phyloP scores from a whole-genome alignment of 2,888 invertebrate species.

The Chirona hameri region DNA sequence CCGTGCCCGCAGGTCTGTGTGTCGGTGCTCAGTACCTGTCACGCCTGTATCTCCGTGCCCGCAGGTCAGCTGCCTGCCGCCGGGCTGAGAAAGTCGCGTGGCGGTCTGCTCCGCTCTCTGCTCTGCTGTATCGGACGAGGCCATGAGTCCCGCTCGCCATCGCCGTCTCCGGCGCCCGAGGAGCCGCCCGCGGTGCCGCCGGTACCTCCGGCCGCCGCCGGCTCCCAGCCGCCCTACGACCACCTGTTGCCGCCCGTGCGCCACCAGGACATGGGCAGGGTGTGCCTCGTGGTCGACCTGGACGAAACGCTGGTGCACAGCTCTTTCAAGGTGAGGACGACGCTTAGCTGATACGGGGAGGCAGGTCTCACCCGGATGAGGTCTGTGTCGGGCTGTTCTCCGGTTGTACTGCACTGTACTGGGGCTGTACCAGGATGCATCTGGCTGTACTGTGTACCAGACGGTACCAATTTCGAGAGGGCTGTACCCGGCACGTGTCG shows the following conservation, averaged over 20 bases:
- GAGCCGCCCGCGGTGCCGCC: background rate
- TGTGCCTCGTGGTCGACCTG: conserved; percentile 98
- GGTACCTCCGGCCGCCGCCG: background rate
- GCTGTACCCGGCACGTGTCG: too few species aligned
- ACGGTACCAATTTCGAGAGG: too few species aligned
- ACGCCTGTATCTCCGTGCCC: conserved; percentile 69
- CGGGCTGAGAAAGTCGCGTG: conserved; percentile 59
- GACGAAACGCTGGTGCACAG: conserved; percentile 99
- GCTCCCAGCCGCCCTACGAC: conserved; percentile 45
- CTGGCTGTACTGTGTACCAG: too few species aligned
- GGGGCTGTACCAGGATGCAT: too few species aligned
- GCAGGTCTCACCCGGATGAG: too few species aligned
- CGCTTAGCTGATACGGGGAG: too few species aligned
- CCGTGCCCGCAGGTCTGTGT: too few species aligned
- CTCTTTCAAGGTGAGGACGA: conserved; percentile 87
- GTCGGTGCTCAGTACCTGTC: too few species aligned
- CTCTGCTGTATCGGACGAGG: conserved; percentile 70
- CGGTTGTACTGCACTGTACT: too few species aligned
- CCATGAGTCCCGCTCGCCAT: background rate
- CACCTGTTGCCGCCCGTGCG: conserved; percentile 83
- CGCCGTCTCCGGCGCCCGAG: background rate
- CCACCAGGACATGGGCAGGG: conserved; percentile 89
- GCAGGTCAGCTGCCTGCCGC: conserved; percentile 29
- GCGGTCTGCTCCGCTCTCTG: conserved; percentile 78
- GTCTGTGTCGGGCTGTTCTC: too few species aligned